phyloP scores from a whole-genome alignment of 37 sponge, comb jelly and placozoan species.

The Eunapius fragilis region DNA sequence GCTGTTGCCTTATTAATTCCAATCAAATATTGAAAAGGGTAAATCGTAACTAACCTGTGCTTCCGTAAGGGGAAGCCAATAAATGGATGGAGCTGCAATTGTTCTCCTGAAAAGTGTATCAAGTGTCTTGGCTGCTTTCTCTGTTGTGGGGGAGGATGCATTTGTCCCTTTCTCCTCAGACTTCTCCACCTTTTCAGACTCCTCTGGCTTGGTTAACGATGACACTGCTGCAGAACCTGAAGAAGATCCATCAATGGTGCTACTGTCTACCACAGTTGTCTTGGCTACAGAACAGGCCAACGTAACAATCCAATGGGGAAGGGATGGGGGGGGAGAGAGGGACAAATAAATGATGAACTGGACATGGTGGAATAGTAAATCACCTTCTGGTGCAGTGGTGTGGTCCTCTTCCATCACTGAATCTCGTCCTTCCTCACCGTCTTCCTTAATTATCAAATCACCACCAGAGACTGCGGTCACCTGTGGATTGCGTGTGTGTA shows the following conservation, averaged over 20 bases:
- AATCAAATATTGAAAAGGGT: too few relatives aligned
- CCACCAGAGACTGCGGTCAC: background rate
- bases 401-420: background rate
- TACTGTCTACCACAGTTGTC: background rate
- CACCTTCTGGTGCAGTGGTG: background rate
- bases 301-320: background rate
- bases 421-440: background rate
- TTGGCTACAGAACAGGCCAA: background rate
- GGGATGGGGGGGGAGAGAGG: background rate
- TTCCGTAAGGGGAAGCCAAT: conserved; percentile 91
- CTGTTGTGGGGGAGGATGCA: background rate
- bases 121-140: conserved; percentile 49
- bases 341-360: background rate
- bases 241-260: background rate
- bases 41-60: conserved; percentile 58
- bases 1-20: background rate
- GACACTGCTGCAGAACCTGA: background rate
- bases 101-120: conserved; percentile 92
- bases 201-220: background rate
- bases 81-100: conserved; percentile 74
- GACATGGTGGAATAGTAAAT: background rate
- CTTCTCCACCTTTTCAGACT: background rate
- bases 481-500: too few relatives aligned
- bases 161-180: background rate
- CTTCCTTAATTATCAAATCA: background rate